These are phyloP conservation scores for Carterocephalus palaemon DNA, from an alignment of 2,888 invertebrate species.

Conservation along the genomic window DNA sequence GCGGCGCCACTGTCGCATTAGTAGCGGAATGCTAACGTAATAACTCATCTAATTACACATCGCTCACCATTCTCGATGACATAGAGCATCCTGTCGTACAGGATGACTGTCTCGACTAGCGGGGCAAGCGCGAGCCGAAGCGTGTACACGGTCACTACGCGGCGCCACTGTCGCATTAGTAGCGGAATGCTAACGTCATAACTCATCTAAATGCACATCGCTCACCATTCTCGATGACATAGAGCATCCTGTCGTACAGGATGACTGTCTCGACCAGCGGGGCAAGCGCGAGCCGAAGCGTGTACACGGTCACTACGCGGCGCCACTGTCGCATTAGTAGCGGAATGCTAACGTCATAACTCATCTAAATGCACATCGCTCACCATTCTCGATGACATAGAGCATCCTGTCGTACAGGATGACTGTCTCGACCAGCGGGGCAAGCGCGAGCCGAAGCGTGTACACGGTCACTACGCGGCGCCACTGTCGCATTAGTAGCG, in stretches of 20 bases:
- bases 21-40: not conserved
- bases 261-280: slow-evolving; percentile 90
- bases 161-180: slow-evolving; percentile 81
- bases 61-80: slow-evolving; percentile 81
- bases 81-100: slow-evolving; percentile 88
- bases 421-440: slow-evolving; percentile 90
- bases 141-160: slow-evolving; percentile 88
- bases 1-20: too few species aligned
- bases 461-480: slow-evolving; percentile 87
- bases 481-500: slow-evolving; percentile 85
- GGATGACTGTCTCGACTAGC: slow-evolving; percentile 87
- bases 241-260: slow-evolving; percentile 88
- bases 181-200: not conserved
- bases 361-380: slow-evolving; percentile 19
- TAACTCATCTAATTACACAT: not conserved
- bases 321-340: slow-evolving; percentile 80
- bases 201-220: not conserved
- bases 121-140: slow-evolving; percentile 90
- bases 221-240: slow-evolving; percentile 82
- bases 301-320: slow-evolving; percentile 87
- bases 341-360: not conserved
- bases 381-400: slow-evolving; percentile 84
- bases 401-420: slow-evolving; percentile 89
- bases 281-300: slow-evolving; percentile 88
- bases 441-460: slow-evolving; percentile 87